A percentile compares a stretch with the other conserved stretches of the same genome.
These are phyloP conservation scores for Sitophilus oryzae DNA, from an alignment of 1,140 invertebrate species.

Conservation along the genomic window DNA sequence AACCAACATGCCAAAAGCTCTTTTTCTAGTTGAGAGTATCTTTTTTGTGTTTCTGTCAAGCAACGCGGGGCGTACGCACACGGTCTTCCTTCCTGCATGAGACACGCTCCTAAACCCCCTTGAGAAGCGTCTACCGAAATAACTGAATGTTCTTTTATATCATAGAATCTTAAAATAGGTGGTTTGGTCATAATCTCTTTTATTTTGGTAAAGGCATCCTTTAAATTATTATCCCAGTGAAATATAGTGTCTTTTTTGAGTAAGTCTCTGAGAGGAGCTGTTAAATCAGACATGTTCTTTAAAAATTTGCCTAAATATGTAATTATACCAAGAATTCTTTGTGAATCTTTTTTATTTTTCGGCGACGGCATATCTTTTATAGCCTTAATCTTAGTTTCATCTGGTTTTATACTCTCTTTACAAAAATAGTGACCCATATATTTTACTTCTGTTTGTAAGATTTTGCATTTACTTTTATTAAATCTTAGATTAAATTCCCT, in stretches of 20 bases:
- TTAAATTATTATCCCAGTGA: conserved; percentile 28
- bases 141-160: conserved; percentile 31
- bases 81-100: conserved; percentile 39
- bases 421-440: conserved; percentile 41
- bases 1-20: conserved; percentile 35
- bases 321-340: conserved; percentile 42
- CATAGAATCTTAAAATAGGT: conserved; percentile 37
- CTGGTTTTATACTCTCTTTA: conserved; percentile 37
- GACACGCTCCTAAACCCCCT: conserved; percentile 35
- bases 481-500: conserved; percentile 37
- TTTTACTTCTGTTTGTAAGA: conserved; percentile 32
- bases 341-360: conserved; percentile 35
- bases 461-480: no score
- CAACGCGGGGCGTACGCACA: no score
- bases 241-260: conserved; percentile 31
- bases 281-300: conserved; percentile 36
- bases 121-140: conserved; percentile 39
- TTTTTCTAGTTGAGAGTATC: no score
- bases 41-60: no score
- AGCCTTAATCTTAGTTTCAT: conserved; percentile 31
- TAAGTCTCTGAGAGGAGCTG: conserved; percentile 30
- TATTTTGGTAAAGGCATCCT: conserved; percentile 29
- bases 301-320: conserved; percentile 43
- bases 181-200: no score
- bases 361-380: conserved; percentile 33